Conservation (phyloP, 2,113 vertebrate genomes). For the Megaceryle torquata region DNA sequence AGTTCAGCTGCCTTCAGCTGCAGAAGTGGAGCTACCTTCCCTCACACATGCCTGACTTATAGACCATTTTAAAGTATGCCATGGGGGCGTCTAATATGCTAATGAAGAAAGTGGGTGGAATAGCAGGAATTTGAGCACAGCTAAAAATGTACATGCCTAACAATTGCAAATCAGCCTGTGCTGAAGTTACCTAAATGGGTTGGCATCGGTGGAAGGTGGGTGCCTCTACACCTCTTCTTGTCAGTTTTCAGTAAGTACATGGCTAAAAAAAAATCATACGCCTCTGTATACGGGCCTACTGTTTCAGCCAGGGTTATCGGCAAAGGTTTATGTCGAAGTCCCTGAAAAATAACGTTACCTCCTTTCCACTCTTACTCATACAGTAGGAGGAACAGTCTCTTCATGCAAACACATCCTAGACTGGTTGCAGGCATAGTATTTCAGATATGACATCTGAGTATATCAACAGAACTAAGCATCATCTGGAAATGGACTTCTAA, state of each 20-base stretch:
- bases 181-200: constrained; percentile 65
- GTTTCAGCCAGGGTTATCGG: constrained; percentile 32
- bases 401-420: not conserved
- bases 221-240: constrained; percentile 64
- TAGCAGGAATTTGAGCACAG: constrained; percentile 63
- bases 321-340: constrained; percentile 6
- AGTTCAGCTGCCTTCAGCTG: constrained; percentile 17
- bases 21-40: constrained; percentile 18
- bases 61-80: constrained; percentile 53
- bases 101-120: constrained; percentile 67
- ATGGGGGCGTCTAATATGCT: constrained; percentile 70
- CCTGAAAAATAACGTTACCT: constrained; percentile 24
- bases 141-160: constrained; percentile 66
- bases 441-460: not conserved
- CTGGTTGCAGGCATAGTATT: constrained; percentile 17
- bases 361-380: constrained; percentile 16
- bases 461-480: not conserved
- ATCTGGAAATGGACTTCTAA: constrained; percentile 1
- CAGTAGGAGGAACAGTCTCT: constrained; percentile 42
- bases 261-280: constrained; percentile 30
- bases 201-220: constrained; percentile 59
- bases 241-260: constrained; percentile 33
- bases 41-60: constrained; percentile 54
- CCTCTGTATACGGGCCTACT: constrained; percentile 49
- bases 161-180: constrained; percentile 68